A percentile compares a stretch with the other conserved stretches of the same genome.
phyloP scores from a whole-genome alignment of 2,888 invertebrate species.

The Eristalis pertinax region DNA sequence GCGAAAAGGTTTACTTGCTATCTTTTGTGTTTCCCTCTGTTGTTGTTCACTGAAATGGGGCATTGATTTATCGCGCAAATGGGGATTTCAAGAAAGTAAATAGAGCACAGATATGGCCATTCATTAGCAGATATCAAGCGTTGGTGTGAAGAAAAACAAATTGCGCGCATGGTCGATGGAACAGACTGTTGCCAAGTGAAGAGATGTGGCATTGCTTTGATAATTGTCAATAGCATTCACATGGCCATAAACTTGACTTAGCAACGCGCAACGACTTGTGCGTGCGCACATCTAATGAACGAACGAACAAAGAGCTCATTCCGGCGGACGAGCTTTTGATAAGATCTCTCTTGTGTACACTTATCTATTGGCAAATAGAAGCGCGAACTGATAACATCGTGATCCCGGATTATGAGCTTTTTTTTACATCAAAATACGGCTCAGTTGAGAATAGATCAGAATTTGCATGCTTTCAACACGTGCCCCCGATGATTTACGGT shows the following conservation, averaged over 20 bases:
- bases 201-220: background rate
- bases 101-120: background rate
- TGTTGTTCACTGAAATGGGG: background rate
- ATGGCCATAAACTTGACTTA: background rate
- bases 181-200: background rate
- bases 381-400: background rate
- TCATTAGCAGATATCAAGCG: background rate
- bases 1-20: background rate
- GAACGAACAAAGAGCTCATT: background rate
- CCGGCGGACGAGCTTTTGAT: background rate
- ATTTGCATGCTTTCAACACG: background rate
- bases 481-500: too few relatives aligned
- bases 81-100: slow-evolving; percentile 2
- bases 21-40: background rate
- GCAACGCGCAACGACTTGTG: background rate
- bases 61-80: slow-evolving; percentile 13
- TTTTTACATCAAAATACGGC: background rate
- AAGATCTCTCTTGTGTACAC: background rate
- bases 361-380: background rate
- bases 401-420: slow-evolving; percentile 11
- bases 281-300: background rate
- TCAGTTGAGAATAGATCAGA: background rate
- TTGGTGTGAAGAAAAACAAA: background rate
- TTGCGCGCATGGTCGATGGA: background rate
- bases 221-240: background rate